These are phyloP conservation scores for Cyphomyrus discorhynchus DNA, from an alignment of 2,113 vertebrate species.

Conservation along the genomic window DNA sequence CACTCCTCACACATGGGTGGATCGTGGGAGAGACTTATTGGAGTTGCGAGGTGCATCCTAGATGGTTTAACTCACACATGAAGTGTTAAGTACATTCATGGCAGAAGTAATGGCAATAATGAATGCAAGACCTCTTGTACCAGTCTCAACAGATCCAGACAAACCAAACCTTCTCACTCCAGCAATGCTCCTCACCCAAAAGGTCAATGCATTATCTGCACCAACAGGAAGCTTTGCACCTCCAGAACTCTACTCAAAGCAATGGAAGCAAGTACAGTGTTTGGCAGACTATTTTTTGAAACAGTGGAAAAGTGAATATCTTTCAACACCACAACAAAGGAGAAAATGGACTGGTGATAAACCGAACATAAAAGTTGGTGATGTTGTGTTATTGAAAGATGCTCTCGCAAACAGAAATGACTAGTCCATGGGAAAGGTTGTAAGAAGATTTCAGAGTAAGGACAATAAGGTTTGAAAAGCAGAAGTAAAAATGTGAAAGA, in stretches of 20 bases:
- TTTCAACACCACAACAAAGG: background rate
- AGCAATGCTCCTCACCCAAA: background rate
- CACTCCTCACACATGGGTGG: constrained; percentile 24
- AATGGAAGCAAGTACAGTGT: background rate
- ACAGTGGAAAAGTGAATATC: background rate
- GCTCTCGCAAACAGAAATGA: no score
- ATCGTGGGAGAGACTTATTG: constrained; percentile 17
- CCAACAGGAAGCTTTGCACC: background rate
- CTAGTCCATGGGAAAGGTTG: no score
- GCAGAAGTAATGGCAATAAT: constrained; percentile 16
- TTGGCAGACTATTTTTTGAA: background rate
- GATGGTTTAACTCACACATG: background rate
- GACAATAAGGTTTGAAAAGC: no score
- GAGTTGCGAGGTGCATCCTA: background rate
- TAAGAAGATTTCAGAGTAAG: no score
- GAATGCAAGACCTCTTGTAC: background rate
- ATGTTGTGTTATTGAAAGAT: no score
- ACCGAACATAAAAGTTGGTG: no score
- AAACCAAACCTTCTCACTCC: background rate
- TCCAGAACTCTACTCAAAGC: background rate
- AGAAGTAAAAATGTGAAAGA: background rate
- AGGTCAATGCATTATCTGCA: background rate
- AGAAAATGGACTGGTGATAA: no score
- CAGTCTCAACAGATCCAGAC: background rate
- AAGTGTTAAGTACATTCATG: constrained; percentile 6